Base-by-base conservation (phyloP, 2,888 invertebrate species). In the Nematopogon swammerdamellus region DNA sequence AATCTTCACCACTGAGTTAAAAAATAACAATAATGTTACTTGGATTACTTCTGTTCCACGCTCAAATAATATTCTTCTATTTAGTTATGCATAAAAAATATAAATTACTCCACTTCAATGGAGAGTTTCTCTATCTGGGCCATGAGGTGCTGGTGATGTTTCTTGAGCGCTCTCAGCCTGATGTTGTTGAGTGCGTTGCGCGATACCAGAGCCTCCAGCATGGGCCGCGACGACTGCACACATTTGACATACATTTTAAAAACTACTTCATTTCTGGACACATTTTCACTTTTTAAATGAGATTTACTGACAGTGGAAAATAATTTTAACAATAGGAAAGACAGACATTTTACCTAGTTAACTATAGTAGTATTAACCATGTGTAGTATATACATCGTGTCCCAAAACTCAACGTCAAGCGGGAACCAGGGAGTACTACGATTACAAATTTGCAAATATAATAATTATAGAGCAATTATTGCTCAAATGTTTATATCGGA, bases 141-240 rank as follows among this genome's bases (percentile, higher is more conserved):
- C 74, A 80, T 74, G 57, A 80, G 62, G 56, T 72, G 67, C 58
- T 72, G 74, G 57, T 79, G 80, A 52, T 75, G 74, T 58, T 64
- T 73, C 58, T 77, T 76, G 53, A 80, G 61, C 51, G 77, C 73
- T 59, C 67, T 68, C 50, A 80, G 59, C 43, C 80, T 64, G 45
- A 79, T 58, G 58, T 59, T 64, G 55, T 74, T 72, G 6, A 77
- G 59, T 51, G 63, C 62, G 61, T 80, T 80, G 56, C 77, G 65
- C 30, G 77, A 72, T 44, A 75, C 73, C 52, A 80, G 67, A 36
- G 70, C 72, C 59, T 80, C 80, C 53, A 80, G 57, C 80, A 80
- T 77, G 17, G 80, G 80, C 52, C 77, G 65, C 17, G 80, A 80
- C 68, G 77, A 72, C 80, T 80, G 67, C 53, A 68, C 70, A 49